Conservation (phyloP, 2,113 vertebrate genomes). For the Colossoma macropomum region DNA sequence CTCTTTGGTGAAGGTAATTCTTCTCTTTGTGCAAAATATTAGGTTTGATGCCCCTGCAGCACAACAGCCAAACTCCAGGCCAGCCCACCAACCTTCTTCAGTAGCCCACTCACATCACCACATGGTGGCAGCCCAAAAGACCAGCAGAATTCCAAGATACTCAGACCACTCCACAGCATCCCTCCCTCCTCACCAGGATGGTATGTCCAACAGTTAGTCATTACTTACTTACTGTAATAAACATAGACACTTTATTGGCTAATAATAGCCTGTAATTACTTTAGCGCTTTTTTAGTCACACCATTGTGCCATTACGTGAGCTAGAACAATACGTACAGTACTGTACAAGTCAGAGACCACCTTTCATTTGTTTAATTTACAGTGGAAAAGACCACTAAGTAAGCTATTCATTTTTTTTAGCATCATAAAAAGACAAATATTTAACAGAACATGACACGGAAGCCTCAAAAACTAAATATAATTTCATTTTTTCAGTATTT, state of each 20-base stretch:
- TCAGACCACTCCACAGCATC: neutral
- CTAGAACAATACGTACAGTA: no score
- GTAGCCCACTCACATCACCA: conserved; percentile 49
- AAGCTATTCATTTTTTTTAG: no score
- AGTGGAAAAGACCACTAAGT: no score
- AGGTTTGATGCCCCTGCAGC: conserved; percentile 85
- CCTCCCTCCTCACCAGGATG: conserved; percentile 30
- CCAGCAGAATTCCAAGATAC: conserved; percentile 32
- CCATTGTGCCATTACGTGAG: no score
- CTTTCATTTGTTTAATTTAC: no score
- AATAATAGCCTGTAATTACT: neutral
- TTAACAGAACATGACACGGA: no score
- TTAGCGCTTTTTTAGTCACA: no score
- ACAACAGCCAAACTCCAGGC: conserved; percentile 77
- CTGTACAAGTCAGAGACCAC: no score
- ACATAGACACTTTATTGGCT: neutral
- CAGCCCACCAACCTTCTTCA: conserved; percentile 54
- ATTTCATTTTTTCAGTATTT: no score
- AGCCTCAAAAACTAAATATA: no score
- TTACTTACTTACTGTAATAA: neutral
- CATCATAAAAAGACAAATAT: no score
- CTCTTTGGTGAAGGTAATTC: neutral
- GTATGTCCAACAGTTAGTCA: conserved; percentile 16
- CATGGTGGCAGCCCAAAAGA: conserved; percentile 73
- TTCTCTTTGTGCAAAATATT: conserved; percentile 54